phyloP scores from a whole-genome alignment of 2,888 invertebrate genomes.

The Eupithecia insigniata region DNA sequence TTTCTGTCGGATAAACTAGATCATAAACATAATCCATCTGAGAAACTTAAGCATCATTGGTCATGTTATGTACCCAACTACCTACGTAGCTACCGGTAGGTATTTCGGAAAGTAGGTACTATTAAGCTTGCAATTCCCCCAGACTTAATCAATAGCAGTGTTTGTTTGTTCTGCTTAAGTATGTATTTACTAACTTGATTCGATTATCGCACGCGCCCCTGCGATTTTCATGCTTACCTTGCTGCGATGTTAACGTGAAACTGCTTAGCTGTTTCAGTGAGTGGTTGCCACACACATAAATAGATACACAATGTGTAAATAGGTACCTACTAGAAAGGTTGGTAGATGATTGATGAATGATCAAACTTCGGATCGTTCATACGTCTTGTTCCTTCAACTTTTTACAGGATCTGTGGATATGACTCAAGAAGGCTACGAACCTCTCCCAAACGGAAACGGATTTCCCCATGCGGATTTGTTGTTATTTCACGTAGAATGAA shows the following conservation, averaged over 20 bases:
- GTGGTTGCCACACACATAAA: background rate
- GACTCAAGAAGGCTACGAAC: too few species aligned
- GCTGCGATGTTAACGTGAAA: slow-evolving; percentile 42
- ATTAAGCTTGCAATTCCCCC: slow-evolving; percentile 10
- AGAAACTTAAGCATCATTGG: too few species aligned
- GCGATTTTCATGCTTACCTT: slow-evolving; percentile 54
- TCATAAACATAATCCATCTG: too few species aligned
- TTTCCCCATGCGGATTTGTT: too few species aligned
- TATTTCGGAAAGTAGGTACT: background rate
- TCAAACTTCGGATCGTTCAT: background rate
- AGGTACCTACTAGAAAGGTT: background rate
- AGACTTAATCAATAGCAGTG: slow-evolving; percentile 32
- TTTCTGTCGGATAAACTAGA: too few species aligned
- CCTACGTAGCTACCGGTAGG: background rate
- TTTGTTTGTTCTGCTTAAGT: slow-evolving; percentile 28
- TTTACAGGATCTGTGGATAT: background rate
- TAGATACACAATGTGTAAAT: background rate
- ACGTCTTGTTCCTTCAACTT: background rate
- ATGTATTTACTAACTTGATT: slow-evolving; percentile 43
- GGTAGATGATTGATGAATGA: background rate
- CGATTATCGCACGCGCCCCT: slow-evolving; percentile 49
- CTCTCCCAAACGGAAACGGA: too few species aligned
- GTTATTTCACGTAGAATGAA: too few species aligned
- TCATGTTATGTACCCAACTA: background rate
- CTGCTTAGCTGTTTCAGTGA: background rate